Base-by-base conservation (phyloP, 2,113 vertebrate genomes). In the Bettongia penicillata region DNA sequence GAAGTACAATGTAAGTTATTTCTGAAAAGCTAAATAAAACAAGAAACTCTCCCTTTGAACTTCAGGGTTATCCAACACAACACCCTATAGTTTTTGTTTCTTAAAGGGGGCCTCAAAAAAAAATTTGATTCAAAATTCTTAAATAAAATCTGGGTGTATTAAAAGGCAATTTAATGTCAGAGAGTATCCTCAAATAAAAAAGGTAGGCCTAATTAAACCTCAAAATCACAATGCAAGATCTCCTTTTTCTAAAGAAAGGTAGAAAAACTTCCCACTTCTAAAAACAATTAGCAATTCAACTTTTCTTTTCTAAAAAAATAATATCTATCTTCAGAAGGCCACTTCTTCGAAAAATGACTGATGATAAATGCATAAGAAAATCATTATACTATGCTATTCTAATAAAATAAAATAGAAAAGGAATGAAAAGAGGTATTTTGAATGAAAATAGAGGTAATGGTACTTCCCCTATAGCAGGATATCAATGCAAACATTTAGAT, bases 61-160 rank as follows among this genome's bases (percentile, higher is more conserved):
- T n/a, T 91, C 26, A 61, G 48, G 91, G 37, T 91, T 31, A 93
- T 10, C 9, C 53, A 90, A 61, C 68, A 90, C 93, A 95, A 94
- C 55, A 84, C 11, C 48, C 43, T 84, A 84, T 25, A 48, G 9
- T 51, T 93, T 92, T 84, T 49, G n/a, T 77, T 68, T 68, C 37
- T 31, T 61, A 12, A 61, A 61, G 28, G 28, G 57, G 57, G 57
- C 31, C 8, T 61, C 28, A 16, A 91, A 68, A 93, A 12, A 90
- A 11, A 5, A 0, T 61, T 25, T 91, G 84, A 92, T 89, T 94
- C 89, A 53, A 92, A 96, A 89, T 8, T n/a, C 43, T 43, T 84
- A 94, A 94, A 53, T 26, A 95, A 51, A 93, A 61, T 53, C 5
- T 19, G 51, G 93, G 51, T 37, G 47, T 53, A 47, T 37, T 68